These are phyloP conservation scores for Acrobasis consociella DNA, from an alignment of 2,888 invertebrate species.

Conservation along the genomic window DNA sequence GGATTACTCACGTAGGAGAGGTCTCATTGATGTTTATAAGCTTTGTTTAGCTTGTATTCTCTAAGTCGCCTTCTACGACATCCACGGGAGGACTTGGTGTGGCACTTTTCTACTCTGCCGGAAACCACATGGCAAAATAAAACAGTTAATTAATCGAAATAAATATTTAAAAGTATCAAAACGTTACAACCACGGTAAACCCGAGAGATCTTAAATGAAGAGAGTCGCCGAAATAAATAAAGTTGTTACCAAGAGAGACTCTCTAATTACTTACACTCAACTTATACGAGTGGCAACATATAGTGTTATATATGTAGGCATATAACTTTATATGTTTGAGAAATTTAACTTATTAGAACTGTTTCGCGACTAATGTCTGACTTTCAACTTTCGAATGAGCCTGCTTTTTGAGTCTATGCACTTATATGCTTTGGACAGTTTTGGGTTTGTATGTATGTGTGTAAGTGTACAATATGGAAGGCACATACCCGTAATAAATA, in stretches of 20 bases:
- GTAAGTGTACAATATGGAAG: too few relatives aligned
- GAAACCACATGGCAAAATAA: too few relatives aligned
- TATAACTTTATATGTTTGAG: constrained; percentile 6
- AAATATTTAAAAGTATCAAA: constrained; percentile 52
- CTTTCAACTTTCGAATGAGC: background rate
- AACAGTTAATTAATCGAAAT: too few relatives aligned
- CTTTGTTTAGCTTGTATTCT: too few relatives aligned
- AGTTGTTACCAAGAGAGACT: constrained; percentile 62
- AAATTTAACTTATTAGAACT: constrained; percentile 15
- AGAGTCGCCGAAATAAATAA: constrained; percentile 74
- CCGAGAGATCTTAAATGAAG: constrained; percentile 63
- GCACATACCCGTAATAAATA: too few relatives aligned
- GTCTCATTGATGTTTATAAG: too few relatives aligned
- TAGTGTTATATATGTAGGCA: constrained; percentile 7
- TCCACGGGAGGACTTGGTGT: too few relatives aligned
- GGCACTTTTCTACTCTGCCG: too few relatives aligned
- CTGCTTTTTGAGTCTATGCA: background rate
- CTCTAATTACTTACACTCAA: constrained; percentile 63
- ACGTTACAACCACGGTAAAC: constrained; percentile 27
- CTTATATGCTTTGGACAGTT: background rate
- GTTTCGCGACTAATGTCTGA: background rate
- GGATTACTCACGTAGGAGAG: too few relatives aligned
- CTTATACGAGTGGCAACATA: constrained; percentile 21
- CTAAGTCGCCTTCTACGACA: too few relatives aligned
- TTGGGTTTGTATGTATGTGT: too few relatives aligned